Evolutionary conservation across 2,113 vertebrate genomes (phyloP).

Genomic region (Phalacrocorax brasilianus): DNA sequence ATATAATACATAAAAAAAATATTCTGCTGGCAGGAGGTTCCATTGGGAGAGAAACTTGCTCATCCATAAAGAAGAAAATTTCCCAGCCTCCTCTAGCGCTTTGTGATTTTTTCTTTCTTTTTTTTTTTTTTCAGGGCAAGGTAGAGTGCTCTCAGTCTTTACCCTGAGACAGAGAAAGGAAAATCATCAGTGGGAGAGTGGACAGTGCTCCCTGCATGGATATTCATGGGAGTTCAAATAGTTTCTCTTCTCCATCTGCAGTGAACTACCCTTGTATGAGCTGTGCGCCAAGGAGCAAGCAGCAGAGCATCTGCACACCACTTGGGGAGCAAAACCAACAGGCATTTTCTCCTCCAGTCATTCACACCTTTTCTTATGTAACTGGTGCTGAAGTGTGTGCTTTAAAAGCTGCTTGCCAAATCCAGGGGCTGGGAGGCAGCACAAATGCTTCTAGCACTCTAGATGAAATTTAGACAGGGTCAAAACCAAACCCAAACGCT

Average conservation of each 20-base stretch:
- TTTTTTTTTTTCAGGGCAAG: slow-evolving; percentile 26
- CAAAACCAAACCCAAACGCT: background rate
- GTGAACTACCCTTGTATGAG: background rate
- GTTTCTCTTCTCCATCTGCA: background rate
- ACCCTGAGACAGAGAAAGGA: background rate
- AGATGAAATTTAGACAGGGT: background rate
- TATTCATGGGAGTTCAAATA: rapidly evolving
- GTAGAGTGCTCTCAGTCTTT: background rate
- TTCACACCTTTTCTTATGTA: slow-evolving; percentile 37
- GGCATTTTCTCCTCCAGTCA: slow-evolving; percentile 6
- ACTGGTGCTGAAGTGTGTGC: background rate
- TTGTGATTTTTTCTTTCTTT: background rate
- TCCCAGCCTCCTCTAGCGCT: slow-evolving; percentile 46
- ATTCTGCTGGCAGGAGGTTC: slow-evolving; percentile 57
- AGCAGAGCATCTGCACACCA: background rate
- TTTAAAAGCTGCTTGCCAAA: background rate
- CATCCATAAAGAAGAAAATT: slow-evolving; percentile 60
- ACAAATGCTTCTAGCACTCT: background rate
- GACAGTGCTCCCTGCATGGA: background rate
- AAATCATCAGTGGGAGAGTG: background rate
- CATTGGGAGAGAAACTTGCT: slow-evolving; percentile 44
- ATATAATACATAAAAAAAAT: slow-evolving; percentile 59
- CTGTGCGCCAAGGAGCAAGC: background rate
- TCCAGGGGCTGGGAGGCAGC: background rate
- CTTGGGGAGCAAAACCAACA: background rate